Conservation (phyloP, 2,113 vertebrate genomes). For the Brachyhypopomus occidentalis region DNA sequence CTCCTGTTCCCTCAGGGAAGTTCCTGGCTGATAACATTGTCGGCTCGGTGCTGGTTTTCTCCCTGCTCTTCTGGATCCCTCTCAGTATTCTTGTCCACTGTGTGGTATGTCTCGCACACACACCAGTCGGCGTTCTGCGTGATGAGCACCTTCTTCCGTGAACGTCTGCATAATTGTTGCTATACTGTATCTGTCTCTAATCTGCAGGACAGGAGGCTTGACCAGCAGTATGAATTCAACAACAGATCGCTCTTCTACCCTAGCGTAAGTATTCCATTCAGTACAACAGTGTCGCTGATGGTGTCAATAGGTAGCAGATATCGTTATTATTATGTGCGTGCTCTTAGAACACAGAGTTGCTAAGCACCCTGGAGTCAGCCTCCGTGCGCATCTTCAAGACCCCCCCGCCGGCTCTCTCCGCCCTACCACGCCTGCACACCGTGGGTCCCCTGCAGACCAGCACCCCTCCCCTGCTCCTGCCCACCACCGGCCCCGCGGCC, state of each 20-base stretch:
- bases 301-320: neutral
- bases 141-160: neutral
- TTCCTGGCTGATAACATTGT: conserved; percentile 96
- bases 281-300: neutral
- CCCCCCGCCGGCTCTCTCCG: conserved; percentile 54
- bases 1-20: conserved; percentile 74
- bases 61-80: conserved; percentile 92
- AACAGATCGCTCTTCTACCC: conserved; percentile 87
- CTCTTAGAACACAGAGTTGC: conserved; percentile 88
- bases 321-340: conserved; percentile 9
- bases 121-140: neutral
- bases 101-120: conserved; percentile 80
- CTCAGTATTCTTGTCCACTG: conserved; percentile 96
- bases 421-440: conserved; percentile 70
- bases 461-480: conserved; percentile 46
- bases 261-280: conserved; percentile 81
- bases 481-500: conserved; percentile 17
- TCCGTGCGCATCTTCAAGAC: conserved; percentile 89
- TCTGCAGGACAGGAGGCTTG: conserved; percentile 90
- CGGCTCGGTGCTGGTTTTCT: conserved; percentile 94
- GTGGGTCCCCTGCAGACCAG: conserved; percentile 62
- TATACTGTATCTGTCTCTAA: neutral
- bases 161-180: neutral
- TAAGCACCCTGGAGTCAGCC: conserved; percentile 91
- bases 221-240: conserved; percentile 87